Percentiles rank a stretch among this genome's conserved stretches.
Evolutionary conservation across 1,140 invertebrate genomes (phyloP).

Genomic region (Spodoptera frugiperda): DNA sequence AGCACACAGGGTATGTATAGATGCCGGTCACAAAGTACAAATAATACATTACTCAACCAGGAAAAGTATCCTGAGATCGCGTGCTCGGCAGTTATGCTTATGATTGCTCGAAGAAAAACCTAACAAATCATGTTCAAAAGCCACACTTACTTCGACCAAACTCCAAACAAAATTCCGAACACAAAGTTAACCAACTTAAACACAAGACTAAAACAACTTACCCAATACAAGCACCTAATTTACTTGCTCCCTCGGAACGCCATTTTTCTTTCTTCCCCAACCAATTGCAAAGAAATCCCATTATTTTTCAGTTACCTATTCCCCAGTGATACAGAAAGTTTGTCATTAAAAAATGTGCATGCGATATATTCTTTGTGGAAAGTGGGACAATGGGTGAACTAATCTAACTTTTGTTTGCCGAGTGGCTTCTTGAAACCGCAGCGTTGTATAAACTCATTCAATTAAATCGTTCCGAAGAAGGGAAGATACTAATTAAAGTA

Average conservation of each 20-base stretch:
- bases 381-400: constrained; percentile 48
- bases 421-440: constrained; percentile 49
- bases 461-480: constrained; percentile 53
- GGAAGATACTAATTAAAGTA: constrained; percentile 26
- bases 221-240: not conserved
- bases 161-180: no score
- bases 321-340: constrained; percentile 13
- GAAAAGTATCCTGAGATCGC: no score
- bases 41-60: no score
- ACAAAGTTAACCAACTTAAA: not conserved
- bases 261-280: not conserved
- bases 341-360: constrained; percentile 44
- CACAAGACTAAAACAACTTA: constrained; percentile 7
- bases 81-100: no score
- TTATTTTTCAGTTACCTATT: constrained; percentile 13
- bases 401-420: constrained; percentile 63
- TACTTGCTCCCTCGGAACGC: not conserved
- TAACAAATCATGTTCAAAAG: no score
- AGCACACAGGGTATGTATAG: no score
- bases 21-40: no score
- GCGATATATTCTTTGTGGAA: constrained; percentile 19
- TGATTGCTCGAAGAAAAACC: no score
- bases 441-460: constrained; percentile 55
- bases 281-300: constrained; percentile 33
- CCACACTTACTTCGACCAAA: no score